These are phyloP conservation scores for Hydrotaea diabolus DNA, from an alignment of 2,888 invertebrate genomes.

Conservation along the genomic window DNA sequence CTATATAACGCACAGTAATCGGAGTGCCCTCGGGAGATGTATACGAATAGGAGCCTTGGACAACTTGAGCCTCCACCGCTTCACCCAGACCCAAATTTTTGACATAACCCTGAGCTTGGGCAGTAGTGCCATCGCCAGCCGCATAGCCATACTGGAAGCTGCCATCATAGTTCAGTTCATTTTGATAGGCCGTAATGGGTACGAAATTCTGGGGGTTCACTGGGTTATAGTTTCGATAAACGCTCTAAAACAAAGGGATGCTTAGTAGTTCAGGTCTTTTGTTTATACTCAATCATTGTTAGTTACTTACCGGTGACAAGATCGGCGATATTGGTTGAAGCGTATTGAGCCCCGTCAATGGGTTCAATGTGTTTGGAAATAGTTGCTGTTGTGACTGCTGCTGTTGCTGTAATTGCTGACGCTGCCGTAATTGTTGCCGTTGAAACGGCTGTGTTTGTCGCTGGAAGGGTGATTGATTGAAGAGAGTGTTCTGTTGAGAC, in stretches of 20 bases:
- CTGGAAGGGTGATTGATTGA: conserved; percentile 76
- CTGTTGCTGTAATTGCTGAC: conserved; percentile 71
- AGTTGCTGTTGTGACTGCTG: conserved; percentile 70
- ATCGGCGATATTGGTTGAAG: conserved; percentile 71
- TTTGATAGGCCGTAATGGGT: conserved; percentile 80
- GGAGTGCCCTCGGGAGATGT: conserved; percentile 88
- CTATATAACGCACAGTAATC: conserved; percentile 86
- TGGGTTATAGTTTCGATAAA: conserved; percentile 77
- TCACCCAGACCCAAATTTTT: conserved; percentile 87
- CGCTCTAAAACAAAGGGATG: conserved; percentile 34
- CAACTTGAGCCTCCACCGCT: conserved; percentile 85
- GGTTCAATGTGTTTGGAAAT: conserved; percentile 65
- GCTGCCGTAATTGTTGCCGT: conserved; percentile 71
- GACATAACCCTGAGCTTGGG: conserved; percentile 88
- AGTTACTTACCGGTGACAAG: conserved; percentile 70
- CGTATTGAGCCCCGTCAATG: conserved; percentile 68
- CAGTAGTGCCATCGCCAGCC: conserved; percentile 89
- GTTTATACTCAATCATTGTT: background rate
- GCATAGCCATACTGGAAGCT: conserved; percentile 84
- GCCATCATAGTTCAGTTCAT: conserved; percentile 80
- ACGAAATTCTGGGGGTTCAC: conserved; percentile 78
- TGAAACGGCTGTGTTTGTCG: conserved; percentile 70
- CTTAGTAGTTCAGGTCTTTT: too few relatives aligned
- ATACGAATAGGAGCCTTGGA: conserved; percentile 89
- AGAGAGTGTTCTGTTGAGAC: conserved; percentile 72